A percentile compares a stretch with the other conserved stretches of the same genome.
Evolutionary conservation across 2,113 vertebrate species (phyloP).

Genomic region (Aramus guarauna): DNA sequence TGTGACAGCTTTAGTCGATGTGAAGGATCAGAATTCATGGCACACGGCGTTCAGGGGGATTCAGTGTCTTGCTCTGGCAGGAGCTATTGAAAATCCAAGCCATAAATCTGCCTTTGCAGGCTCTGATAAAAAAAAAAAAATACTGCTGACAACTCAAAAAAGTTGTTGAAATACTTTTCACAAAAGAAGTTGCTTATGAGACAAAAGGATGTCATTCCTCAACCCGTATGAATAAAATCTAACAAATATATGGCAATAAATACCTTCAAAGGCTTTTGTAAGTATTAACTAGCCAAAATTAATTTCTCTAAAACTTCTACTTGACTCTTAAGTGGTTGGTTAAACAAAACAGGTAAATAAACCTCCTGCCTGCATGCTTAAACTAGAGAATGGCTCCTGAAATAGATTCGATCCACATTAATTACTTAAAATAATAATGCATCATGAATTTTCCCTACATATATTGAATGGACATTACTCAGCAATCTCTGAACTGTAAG

Average conservation of each 20-base stretch:
- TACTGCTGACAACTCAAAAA: slow-evolving; percentile 29
- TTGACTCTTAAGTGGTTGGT: slow-evolving; percentile 14
- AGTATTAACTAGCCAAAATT: slow-evolving; percentile 13
- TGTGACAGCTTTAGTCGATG: neutral
- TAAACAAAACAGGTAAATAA: neutral
- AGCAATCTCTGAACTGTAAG: neutral
- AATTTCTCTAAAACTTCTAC: slow-evolving; percentile 40
- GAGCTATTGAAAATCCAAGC: neutral
- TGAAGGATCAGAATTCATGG: neutral
- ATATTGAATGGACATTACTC: slow-evolving; percentile 11
- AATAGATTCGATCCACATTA: neutral
- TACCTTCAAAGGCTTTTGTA: slow-evolving; percentile 36
- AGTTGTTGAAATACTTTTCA: neutral
- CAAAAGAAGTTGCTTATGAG: neutral
- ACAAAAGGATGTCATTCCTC: neutral
- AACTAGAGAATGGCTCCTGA: neutral
- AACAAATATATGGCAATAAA: slow-evolving; percentile 40
- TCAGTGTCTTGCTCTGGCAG: neutral
- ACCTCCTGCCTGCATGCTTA: neutral
- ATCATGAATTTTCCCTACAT: neutral
- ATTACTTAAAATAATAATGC: neutral
- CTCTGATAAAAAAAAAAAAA: neutral
- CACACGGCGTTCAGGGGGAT: neutral
- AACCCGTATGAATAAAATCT: neutral
- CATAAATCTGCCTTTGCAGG: neutral